phyloP scores from a whole-genome alignment of 2,797 vertebrate genomes.

The Novumbra hubbsi region DNA sequence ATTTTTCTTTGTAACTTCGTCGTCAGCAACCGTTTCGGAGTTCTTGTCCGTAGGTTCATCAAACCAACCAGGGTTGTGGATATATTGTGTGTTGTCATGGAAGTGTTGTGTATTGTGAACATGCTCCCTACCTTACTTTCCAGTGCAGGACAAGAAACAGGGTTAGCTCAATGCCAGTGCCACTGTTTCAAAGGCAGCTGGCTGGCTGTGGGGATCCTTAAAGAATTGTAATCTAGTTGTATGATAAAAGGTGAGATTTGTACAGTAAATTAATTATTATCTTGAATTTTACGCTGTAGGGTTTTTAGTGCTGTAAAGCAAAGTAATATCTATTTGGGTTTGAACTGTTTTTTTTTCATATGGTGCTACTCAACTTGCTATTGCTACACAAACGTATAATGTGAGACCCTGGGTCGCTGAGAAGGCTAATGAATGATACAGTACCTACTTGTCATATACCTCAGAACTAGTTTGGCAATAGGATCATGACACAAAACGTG shows the following conservation, averaged over 20 bases:
- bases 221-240: constrained; percentile 87
- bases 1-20: constrained; percentile 30
- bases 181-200: constrained; percentile 88
- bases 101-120: constrained; percentile 71
- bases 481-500: constrained; percentile 79
- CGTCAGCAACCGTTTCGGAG: constrained; percentile 59
- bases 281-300: constrained; percentile 85
- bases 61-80: constrained; percentile 71
- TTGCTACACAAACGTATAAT: constrained; percentile 89
- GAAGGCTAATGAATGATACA: constrained; percentile 87
- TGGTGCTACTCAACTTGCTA: constrained; percentile 97
- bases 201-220: constrained; percentile 88
- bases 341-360: constrained; percentile 86
- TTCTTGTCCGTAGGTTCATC: constrained; percentile 60
- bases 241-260: constrained; percentile 84
- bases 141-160: constrained; percentile 83
- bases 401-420: constrained; percentile 85
- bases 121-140: constrained; percentile 58
- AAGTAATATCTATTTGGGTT: constrained; percentile 74
- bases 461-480: constrained; percentile 99
- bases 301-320: constrained; percentile 94
- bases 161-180: constrained; percentile 83
- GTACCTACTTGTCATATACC: constrained; percentile 97
- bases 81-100: constrained; percentile 64
- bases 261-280: constrained; percentile 97